A percentile compares a stretch with the other conserved stretches of the same genome.
phyloP scores from a whole-genome alignment of 2,797 vertebrate genomes.

The Delichon dasypus region DNA sequence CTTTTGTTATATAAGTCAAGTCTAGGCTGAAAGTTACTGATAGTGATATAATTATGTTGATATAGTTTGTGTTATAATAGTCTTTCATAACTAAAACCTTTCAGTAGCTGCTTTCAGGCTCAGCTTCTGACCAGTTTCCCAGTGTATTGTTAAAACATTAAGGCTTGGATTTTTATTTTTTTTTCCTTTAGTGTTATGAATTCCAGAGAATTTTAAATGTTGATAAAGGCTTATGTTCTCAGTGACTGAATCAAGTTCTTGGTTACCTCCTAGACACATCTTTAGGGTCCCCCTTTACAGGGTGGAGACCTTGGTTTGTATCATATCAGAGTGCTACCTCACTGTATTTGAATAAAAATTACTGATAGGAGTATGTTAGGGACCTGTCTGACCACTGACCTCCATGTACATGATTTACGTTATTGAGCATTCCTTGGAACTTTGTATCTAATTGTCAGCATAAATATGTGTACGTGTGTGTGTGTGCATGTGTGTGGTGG shows the following conservation, averaged over 20 bases:
- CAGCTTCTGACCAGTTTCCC: not conserved
- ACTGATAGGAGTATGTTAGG: not conserved
- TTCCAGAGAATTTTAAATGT: not conserved
- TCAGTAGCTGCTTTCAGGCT: not conserved
- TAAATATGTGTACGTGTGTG: not conserved
- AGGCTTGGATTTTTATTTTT: not conserved
- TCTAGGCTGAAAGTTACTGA: not conserved
- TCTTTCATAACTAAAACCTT: not conserved
- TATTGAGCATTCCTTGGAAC: not conserved
- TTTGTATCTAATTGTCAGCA: not conserved
- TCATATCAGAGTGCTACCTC: not conserved
- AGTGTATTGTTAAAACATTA: not conserved
- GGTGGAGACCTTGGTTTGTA: not conserved
- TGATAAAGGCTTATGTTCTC: not conserved
- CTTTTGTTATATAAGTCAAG: not conserved
- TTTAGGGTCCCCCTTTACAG: not conserved
- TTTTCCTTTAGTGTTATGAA: not conserved
- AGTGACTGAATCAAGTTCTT: not conserved
- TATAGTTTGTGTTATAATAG: not conserved
- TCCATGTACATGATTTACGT: not conserved
- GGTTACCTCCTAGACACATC: not conserved
- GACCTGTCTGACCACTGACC: not conserved
- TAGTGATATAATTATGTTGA: not conserved
- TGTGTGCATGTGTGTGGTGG: not conserved
- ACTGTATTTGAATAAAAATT: not conserved